A percentile compares a stretch with the other conserved stretches of the same genome.
phyloP scores from a whole-genome alignment of 2,113 vertebrate genomes.

The Grammomys dolichurus region DNA sequence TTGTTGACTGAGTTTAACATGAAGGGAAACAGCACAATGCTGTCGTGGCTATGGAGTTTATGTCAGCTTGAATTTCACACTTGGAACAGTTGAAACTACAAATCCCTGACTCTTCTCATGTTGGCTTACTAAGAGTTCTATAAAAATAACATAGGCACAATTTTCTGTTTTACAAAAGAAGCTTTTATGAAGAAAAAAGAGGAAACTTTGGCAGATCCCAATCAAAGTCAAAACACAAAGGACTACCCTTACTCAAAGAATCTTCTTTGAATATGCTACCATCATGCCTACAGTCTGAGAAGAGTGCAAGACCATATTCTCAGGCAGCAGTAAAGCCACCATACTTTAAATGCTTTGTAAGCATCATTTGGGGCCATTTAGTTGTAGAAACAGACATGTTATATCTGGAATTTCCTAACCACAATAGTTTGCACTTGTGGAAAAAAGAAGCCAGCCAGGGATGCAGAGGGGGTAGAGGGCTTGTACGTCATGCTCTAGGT shows the following conservation, averaged over 20 bases:
- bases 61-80: neutral
- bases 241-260: neutral
- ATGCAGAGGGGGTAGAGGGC: no score
- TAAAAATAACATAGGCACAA: neutral
- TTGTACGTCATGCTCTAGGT: neutral
- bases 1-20: neutral
- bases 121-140: neutral
- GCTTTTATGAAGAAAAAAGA: neutral
- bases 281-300: no score
- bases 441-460: neutral
- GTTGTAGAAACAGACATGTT: conserved; percentile 1
- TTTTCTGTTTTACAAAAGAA: neutral
- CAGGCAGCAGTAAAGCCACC: neutral
- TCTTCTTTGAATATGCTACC: neutral
- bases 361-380: neutral
- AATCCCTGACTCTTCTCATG: neutral
- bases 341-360: neutral
- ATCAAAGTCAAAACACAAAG: neutral
- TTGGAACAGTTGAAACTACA: neutral
- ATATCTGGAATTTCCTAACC: neutral
- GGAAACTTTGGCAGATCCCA: neutral
- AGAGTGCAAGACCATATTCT: neutral
- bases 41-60: neutral
- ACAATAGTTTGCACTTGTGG: neutral
- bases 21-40: conserved; percentile 22